phyloP scores from a whole-genome alignment of 2,113 vertebrate species.

The Eonycteris spelaea region DNA sequence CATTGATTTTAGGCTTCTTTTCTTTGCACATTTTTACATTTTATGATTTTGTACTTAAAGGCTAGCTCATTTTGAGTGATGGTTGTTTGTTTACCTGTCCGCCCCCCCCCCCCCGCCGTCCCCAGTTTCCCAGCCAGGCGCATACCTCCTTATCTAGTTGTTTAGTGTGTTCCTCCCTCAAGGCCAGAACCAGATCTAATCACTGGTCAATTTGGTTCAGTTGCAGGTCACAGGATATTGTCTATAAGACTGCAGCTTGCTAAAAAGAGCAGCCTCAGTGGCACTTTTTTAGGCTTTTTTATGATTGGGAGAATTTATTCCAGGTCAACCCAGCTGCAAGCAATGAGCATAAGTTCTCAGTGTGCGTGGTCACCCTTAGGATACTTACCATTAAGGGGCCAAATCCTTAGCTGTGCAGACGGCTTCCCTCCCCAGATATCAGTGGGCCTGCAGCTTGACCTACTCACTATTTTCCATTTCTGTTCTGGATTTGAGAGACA shows the following conservation, averaged over 20 bases:
- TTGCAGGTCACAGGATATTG: not conserved
- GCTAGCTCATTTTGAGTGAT: not conserved
- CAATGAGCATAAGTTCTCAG: not conserved
- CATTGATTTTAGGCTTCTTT: not conserved
- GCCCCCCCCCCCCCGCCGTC: accelerated
- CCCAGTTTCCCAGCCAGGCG: not conserved
- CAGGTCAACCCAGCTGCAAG: not conserved
- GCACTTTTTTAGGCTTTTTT: not conserved
- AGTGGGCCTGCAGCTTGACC: not conserved
- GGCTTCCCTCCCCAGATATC: not conserved
- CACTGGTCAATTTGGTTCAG: not conserved
- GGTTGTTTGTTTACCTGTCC: not conserved
- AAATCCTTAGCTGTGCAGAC: not conserved
- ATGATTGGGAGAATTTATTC: not conserved
- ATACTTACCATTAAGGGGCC: not conserved
- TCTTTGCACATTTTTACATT: not conserved
- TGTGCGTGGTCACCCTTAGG: not conserved
- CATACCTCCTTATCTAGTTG: not conserved
- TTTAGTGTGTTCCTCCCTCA: not conserved
- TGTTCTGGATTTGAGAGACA: not conserved
- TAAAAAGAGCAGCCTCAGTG: not conserved
- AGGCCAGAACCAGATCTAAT: not conserved
- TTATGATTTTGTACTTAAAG: not conserved
- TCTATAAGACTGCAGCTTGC: not conserved
- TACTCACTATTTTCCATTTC: not conserved